Conservation (phyloP, 2,888 invertebrate species). For the Caradrina clavipalpis region DNA sequence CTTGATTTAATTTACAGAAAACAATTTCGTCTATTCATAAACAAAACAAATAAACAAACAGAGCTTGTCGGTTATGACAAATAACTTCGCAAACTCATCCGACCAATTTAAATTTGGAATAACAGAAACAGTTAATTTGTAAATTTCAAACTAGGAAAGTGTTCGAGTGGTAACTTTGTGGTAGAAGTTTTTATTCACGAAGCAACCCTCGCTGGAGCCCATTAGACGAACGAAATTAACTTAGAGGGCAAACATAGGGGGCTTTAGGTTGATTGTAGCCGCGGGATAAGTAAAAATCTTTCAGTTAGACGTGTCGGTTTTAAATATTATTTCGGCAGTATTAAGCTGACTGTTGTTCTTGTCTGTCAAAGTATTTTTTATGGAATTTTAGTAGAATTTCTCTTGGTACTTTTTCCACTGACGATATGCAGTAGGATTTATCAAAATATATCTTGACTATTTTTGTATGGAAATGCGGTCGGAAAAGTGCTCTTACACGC, state of each 20-base stretch:
- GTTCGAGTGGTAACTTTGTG: constrained; percentile 40
- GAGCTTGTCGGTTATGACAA: constrained; percentile 1
- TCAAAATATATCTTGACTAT: no score
- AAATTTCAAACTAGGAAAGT: constrained; percentile 44
- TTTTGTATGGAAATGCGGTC: no score
- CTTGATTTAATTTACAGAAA: no score
- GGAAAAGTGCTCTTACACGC: no score
- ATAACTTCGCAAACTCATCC: constrained; percentile 9
- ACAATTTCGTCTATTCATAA: background rate
- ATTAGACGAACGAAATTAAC: constrained; percentile 53
- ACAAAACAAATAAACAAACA: constrained; percentile 6
- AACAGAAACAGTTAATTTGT: constrained; percentile 47
- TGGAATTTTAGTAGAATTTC: no score
- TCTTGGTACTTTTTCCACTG: no score
- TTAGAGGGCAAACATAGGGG: constrained; percentile 37
- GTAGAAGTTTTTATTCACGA: constrained; percentile 45
- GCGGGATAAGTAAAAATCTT: background rate
- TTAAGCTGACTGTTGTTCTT: no score
- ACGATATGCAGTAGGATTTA: no score
- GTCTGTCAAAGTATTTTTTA: no score
- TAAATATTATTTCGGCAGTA: no score
- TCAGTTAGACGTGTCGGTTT: background rate
- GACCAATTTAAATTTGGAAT: constrained; percentile 14
- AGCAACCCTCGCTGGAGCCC: constrained; percentile 38
- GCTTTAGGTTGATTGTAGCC: background rate